Conservation (phyloP, 2,888 invertebrate genomes). For the Hirudinaria manillensis region DNA sequence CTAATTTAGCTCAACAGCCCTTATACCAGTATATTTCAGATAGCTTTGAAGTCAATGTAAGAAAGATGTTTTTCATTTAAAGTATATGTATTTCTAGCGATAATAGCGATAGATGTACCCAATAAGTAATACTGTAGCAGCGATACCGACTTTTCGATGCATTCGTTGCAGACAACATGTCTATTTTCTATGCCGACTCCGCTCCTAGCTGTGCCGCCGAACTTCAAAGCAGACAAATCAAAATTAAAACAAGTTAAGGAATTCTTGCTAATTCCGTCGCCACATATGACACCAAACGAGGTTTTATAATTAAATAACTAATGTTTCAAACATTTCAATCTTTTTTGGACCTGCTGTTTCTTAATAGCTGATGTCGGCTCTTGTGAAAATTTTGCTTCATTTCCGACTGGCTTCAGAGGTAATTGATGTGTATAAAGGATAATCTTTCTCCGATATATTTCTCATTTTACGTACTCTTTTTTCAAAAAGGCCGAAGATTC, state of each 20-base stretch:
- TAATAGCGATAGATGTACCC: too few relatives aligned
- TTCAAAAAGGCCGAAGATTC: neutral
- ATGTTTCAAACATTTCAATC: neutral
- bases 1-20: neutral
- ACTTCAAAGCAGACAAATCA: neutral
- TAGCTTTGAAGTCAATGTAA: conserved; percentile 16
- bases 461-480: too few relatives aligned
- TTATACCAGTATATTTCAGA: conserved; percentile 20
- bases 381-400: too few relatives aligned
- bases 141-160: neutral
- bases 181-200: conserved; percentile 5
- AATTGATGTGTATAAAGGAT: too few relatives aligned
- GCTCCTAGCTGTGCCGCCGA: neutral
- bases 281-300: neutral
- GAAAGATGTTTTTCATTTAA: neutral
- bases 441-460: too few relatives aligned
- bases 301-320: neutral
- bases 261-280: conserved; percentile 21
- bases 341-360: neutral
- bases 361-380: neutral
- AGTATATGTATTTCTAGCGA: too few relatives aligned
- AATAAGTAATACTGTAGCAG: too few relatives aligned
- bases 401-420: too few relatives aligned
- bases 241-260: conserved; percentile 21
- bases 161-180: conserved; percentile 3